Evolutionary conservation across 2,797 vertebrate species (phyloP).

Genomic region (Rhinogobio ventralis): DNA sequence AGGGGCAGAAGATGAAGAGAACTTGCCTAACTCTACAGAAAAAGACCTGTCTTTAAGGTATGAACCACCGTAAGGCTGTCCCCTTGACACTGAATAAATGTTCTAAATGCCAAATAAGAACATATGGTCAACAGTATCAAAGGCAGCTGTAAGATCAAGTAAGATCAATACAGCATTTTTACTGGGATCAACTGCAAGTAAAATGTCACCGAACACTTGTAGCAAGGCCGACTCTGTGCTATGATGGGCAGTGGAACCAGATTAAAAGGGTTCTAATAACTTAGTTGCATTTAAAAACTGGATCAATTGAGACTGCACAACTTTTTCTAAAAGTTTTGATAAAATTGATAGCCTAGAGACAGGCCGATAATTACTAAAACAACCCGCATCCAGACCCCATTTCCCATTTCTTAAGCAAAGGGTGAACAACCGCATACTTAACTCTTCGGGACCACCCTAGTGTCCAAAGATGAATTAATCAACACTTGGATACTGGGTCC

Average conservation of each 20-base stretch:
- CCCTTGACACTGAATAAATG: background rate
- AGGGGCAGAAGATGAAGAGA: too few species aligned
- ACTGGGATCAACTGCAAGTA: too few species aligned
- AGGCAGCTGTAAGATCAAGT: background rate
- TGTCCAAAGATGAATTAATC: background rate
- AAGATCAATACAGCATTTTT: background rate
- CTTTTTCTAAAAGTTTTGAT: background rate
- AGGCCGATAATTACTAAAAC: background rate
- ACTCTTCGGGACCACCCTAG: background rate
- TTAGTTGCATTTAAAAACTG: too few species aligned
- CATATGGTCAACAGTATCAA: background rate
- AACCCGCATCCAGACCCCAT: too few species aligned
- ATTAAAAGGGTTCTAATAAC: background rate
- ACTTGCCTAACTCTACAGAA: background rate
- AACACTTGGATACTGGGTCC: background rate
- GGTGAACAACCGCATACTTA: background rate
- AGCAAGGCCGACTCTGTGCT: background rate
- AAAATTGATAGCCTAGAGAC: background rate
- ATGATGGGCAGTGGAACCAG: background rate
- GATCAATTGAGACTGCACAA: background rate
- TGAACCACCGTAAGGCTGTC: background rate
- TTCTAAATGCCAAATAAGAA: background rate
- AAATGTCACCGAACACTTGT: background rate
- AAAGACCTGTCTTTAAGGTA: background rate
- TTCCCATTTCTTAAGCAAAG: background rate